phyloP scores from a whole-genome alignment of 2,113 vertebrate species.

The Osmerus mordax region DNA sequence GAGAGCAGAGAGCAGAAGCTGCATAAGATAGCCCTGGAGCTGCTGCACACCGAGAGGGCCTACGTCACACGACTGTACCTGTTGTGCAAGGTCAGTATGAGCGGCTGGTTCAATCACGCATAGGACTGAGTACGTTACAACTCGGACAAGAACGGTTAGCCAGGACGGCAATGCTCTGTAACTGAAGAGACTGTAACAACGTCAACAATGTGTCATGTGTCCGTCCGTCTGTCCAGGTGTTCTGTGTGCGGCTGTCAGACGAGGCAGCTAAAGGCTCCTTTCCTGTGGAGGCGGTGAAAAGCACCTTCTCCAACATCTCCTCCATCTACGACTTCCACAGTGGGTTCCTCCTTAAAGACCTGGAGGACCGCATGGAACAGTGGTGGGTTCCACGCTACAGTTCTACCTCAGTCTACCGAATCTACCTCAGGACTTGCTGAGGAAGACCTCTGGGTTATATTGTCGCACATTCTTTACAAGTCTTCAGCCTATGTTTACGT shows the following conservation, averaged over 20 bases:
- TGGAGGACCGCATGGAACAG: conserved; percentile 75
- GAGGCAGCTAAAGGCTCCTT: conserved; percentile 78
- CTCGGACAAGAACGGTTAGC: background rate
- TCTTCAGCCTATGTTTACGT: too few species aligned
- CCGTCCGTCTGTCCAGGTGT: conserved; percentile 67
- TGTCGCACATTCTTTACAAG: background rate
- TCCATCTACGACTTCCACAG: conserved; percentile 87
- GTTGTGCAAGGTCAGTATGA: conserved; percentile 75
- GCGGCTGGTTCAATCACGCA: background rate
- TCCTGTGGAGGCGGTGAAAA: conserved; percentile 80
- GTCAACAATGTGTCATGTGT: background rate
- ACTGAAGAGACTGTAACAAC: background rate
- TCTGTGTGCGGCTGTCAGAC: conserved; percentile 75
- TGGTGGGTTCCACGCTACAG: conserved; percentile 69
- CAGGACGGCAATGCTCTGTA: background rate
- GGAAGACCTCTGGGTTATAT: background rate
- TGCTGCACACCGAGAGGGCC: conserved; percentile 83
- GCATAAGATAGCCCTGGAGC: conserved; percentile 73
- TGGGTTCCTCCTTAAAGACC: conserved; percentile 83
- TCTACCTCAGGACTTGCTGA: background rate
- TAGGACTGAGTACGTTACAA: background rate
- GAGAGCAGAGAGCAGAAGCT: conserved; percentile 69
- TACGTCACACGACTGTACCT: conserved; percentile 83
- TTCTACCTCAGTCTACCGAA: background rate
- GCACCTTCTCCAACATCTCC: conserved; percentile 88